phyloP scores from a whole-genome alignment of 2,888 invertebrate genomes.

The Eulithis testata region DNA sequence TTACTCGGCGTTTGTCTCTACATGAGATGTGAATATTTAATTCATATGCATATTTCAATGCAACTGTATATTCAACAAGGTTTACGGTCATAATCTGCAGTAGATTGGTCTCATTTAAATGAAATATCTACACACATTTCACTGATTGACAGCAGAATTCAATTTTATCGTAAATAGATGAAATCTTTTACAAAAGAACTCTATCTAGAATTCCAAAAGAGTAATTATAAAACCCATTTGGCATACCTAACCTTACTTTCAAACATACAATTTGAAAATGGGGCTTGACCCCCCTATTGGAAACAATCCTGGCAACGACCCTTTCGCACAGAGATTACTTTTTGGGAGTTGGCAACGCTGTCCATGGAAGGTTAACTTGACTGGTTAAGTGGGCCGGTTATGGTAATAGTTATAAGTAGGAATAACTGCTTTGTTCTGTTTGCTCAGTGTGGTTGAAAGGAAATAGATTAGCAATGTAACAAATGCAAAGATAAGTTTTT shows the following conservation, averaged over 20 bases:
- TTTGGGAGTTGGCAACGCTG: conserved; percentile 36
- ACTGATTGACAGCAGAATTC: too few relatives aligned
- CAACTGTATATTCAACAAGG: too few relatives aligned
- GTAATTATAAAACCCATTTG: too few relatives aligned
- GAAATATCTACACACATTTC: too few relatives aligned
- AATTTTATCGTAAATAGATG: too few relatives aligned
- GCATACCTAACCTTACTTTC: neutral
- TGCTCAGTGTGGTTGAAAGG: conserved; percentile 1
- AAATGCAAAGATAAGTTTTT: neutral
- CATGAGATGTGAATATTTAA: too few relatives aligned
- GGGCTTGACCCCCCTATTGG: neutral
- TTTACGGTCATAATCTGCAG: too few relatives aligned
- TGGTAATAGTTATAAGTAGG: conserved; percentile 30
- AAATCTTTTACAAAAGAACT: too few relatives aligned
- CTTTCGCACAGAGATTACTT: conserved; percentile 30
- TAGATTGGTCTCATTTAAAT: too few relatives aligned
- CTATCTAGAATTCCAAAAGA: too few relatives aligned
- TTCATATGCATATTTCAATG: too few relatives aligned
- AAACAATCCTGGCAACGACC: neutral
- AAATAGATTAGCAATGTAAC: neutral
- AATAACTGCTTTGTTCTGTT: conserved; percentile 25
- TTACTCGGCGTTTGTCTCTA: too few relatives aligned
- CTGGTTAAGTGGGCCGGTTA: conserved; percentile 31
- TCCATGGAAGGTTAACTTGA: conserved; percentile 34
- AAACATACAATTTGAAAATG: neutral